phyloP scores from a whole-genome alignment of 2,797 vertebrate species.

The Numenius phaeopus region DNA sequence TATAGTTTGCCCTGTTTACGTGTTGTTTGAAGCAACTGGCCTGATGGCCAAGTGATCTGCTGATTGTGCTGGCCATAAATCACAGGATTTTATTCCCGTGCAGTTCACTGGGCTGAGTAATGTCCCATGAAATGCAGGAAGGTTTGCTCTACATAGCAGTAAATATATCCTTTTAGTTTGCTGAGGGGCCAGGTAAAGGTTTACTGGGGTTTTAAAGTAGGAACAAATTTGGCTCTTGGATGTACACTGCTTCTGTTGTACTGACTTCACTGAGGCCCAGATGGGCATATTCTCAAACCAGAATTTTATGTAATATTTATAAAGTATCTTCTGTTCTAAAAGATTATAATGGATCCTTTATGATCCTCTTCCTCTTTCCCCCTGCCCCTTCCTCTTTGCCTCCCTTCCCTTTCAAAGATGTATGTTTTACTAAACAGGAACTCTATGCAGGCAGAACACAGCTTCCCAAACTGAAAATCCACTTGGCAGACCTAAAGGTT shows the following conservation, averaged over 20 bases:
- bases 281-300: background rate
- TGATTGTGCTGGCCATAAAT: background rate
- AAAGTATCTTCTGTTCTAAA: background rate
- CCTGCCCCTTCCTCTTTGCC: background rate
- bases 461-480: constrained; percentile 5
- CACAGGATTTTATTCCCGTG: background rate
- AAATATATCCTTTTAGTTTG: background rate
- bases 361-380: background rate
- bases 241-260: background rate
- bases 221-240: background rate
- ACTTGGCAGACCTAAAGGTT: background rate
- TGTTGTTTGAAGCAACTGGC: background rate
- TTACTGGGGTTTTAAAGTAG: background rate
- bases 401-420: background rate
- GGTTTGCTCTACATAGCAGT: background rate
- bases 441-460: background rate
- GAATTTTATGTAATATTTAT: background rate
- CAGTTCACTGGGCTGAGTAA: background rate
- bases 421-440: background rate
- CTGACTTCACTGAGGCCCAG: background rate
- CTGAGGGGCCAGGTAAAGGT: background rate
- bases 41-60: background rate
- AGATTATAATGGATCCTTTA: background rate
- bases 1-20: background rate
- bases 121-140: background rate